Base-by-base conservation (phyloP, 2,113 vertebrate species). In the Tichodroma muraria region DNA sequence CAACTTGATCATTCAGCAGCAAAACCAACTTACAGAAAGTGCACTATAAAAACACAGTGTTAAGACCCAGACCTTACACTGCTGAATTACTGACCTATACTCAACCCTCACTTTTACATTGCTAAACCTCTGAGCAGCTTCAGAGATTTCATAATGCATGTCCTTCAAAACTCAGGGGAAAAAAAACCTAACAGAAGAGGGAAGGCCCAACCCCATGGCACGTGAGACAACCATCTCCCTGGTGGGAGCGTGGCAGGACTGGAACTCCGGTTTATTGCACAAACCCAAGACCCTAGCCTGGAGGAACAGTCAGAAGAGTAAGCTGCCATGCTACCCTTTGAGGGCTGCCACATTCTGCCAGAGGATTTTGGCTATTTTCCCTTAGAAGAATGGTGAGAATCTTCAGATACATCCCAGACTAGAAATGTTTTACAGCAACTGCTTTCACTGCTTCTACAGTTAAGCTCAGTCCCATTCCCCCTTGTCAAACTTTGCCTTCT, bases 191-290 rank as follows among this genome's bases (percentile, higher is more conserved):
- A 44, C 4, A 52, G 37, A 65, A 52, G 82, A 71, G 8, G 11
- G 19, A 49, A 82, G 16, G 42, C 13, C 18, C 3, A 25, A 0
- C 4, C 13, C 20, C 6, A 10, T 0, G 0, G 37, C 18, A 70
- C 23, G 15, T 1, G 11, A 79, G 50, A 37, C 18, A 40, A 60
- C 11, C 16, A 27, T 5, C 15, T 35, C 13, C 13, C 38, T 7
- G 31, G 35, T 31, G 19, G 31, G 31, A 56, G 1, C 33, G 38
- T 22, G 20, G 33, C 9, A 52, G 13, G 49, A 31, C 8, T 28
- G 31, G 24, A 65, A 79, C 7, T 23, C 30, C 35, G 5, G 10
- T 24, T 66, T 59, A 35, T 0, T 59, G 52, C 59, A 77, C 19
- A 71, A 33, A 73, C 4, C 6, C 1, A 0, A 45, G 14, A 70